These are phyloP conservation scores for Phalloptychus januarius DNA, from an alignment of 2,797 vertebrate genomes.

Conservation along the genomic window DNA sequence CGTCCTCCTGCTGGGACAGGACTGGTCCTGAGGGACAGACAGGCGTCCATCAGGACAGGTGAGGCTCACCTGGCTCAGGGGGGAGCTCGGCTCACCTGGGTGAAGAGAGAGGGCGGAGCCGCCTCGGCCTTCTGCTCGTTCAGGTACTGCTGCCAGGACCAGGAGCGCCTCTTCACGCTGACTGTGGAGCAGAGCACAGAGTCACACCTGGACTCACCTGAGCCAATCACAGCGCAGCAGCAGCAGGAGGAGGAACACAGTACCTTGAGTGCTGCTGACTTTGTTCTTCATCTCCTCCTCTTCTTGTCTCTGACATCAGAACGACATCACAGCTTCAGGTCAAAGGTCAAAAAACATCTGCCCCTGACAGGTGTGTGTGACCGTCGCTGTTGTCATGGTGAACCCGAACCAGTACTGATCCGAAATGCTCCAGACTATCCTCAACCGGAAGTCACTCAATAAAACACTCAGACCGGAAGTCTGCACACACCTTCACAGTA, in stretches of 20 bases:
- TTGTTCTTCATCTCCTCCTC: slow-evolving; percentile 79
- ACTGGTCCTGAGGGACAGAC: slow-evolving; percentile 70
- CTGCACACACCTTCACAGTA: slow-evolving; percentile 30
- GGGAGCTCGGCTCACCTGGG: slow-evolving; percentile 63
- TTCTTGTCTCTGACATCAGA: not conserved
- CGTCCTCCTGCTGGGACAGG: slow-evolving; percentile 70
- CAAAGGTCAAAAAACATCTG: not conserved
- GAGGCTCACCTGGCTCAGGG: not conserved
- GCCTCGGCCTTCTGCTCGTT: slow-evolving; percentile 72
- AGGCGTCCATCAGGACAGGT: slow-evolving; percentile 1
- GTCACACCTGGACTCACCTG: not conserved
- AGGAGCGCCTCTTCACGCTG: slow-evolving; percentile 68
- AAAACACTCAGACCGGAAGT: slow-evolving; percentile 20
- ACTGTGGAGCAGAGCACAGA: slow-evolving; percentile 33
- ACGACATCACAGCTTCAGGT: not conserved
- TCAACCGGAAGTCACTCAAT: not conserved
- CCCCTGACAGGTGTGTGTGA: not conserved
- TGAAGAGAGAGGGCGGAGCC: slow-evolving; percentile 70
- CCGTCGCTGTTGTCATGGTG: not conserved
- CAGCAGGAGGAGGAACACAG: not conserved
- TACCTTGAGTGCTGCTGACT: slow-evolving; percentile 75
- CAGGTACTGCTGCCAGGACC: slow-evolving; percentile 82
- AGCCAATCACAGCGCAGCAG: slow-evolving; percentile 13
- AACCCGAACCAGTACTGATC: slow-evolving; percentile 8
- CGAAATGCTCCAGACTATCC: not conserved